Base-by-base conservation (phyloP, 1,140 invertebrate species). In the Camponotus floridanus region DNA sequence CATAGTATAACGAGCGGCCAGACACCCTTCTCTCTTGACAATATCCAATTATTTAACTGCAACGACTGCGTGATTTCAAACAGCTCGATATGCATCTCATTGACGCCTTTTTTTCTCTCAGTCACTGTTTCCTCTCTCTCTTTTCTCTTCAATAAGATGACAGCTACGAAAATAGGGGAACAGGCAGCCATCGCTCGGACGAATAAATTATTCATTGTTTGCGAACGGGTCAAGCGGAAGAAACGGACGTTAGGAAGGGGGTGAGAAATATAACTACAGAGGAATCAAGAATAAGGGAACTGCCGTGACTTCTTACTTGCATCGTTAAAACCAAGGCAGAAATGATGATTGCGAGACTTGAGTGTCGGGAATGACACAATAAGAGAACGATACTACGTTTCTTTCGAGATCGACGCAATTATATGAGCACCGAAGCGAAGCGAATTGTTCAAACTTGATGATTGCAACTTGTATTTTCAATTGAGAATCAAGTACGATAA, bases 191-290 rank as follows among this genome's bases (percentile, higher is more conserved):
- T 85, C 51, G 84, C 39, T 2, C 39, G 51, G n/a, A 18, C 42
- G 26, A 59, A 79, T 86, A 86, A 78, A 86, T 86, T 86, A 86
- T 86, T 86, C 84, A 86, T 86, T 79, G 74, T 86, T 86, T 86
- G 80, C 76, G 73, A 33, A 62, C 68, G 55, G 18, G 55, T 73
- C 68, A 42, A 59, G 55, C 79, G 79, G 81, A 76, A 76, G n/a
- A 65, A 45, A 39, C 64, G 51, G 7, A 39, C 13, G 74, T 26
- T 48, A 13, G 18, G 62, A 21, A 36, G 51, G 36, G 51, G 36
- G 51, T 55, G 71, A 85, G 42, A 85, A 76, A 85, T 76, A 80
- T 48, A n/a, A 57, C 33, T 61, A 26, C 36, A 39, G 21, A 13
- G 48, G 21, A n/a, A 31, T 11, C 13, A 51, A 45, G 42, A 45